Conservation (phyloP, 2,113 vertebrate genomes). For the Ophthalmolycus amberensis region DNA sequence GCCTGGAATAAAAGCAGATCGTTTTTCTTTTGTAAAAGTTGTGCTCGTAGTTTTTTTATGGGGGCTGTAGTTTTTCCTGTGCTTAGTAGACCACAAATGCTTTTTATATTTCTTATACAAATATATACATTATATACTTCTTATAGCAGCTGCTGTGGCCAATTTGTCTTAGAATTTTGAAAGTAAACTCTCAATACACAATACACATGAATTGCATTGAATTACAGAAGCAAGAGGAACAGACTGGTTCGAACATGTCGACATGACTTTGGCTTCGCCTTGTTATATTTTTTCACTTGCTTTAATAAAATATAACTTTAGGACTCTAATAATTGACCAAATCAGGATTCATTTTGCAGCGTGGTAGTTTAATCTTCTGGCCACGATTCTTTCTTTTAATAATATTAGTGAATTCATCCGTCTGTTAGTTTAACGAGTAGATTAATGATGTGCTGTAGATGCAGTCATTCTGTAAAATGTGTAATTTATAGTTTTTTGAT, state of each 20-base stretch:
- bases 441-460: not conserved
- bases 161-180: not conserved
- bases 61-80: not conserved
- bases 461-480: not conserved
- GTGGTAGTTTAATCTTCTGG: not conserved
- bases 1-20: not conserved
- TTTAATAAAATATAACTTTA: not conserved
- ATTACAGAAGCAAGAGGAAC: not conserved
- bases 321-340: not conserved
- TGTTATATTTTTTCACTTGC: not conserved
- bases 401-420: not conserved
- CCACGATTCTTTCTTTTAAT: not conserved
- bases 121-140: too few species aligned
- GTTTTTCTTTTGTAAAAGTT: not conserved
- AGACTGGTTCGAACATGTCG: not conserved
- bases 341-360: not conserved
- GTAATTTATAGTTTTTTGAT: not conserved
- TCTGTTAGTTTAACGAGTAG: not conserved
- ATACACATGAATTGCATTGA: not conserved
- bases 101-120: too few species aligned
- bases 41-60: not conserved
- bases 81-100: not conserved
- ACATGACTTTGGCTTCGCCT: not conserved
- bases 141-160: not conserved
- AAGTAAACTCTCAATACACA: not conserved